Evolutionary conservation across 2,888 invertebrate genomes (phyloP).

Genomic region (Chrysodeixis includens): DNA sequence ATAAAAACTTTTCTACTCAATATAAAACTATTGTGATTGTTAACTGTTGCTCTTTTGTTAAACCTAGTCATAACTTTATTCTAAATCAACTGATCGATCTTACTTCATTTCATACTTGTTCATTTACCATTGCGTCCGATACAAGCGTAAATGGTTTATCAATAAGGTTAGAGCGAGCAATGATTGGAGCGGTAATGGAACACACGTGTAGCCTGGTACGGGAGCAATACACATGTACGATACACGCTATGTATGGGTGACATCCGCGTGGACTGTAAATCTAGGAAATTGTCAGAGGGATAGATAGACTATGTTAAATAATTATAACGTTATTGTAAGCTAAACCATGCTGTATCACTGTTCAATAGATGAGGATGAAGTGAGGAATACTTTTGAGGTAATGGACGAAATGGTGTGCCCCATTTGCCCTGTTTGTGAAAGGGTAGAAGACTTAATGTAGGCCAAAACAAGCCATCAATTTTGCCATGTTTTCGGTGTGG

Average conservation of each 20-base stretch:
- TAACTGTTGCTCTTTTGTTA: no score
- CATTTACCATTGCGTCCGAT: neutral
- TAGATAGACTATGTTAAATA: neutral
- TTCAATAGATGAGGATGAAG: no score
- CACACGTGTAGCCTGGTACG: neutral
- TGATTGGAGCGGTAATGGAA: neutral
- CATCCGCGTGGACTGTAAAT: neutral
- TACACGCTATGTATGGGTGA: neutral
- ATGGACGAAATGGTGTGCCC: neutral
- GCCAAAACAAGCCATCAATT: neutral
- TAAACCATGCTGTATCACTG: no score
- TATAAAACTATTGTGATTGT: no score
- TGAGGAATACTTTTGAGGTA: no score
- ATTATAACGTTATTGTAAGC: neutral
- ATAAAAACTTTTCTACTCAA: no score
- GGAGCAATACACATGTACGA: neutral
- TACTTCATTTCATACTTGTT: neutral
- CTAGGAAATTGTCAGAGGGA: neutral
- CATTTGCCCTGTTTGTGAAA: neutral
- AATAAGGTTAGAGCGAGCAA: slow-evolving; percentile 1
- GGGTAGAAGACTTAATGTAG: neutral
- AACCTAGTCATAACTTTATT: no score
- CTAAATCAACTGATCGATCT: no score
- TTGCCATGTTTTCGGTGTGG: neutral
- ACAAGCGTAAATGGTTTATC: neutral